Conservation (phyloP, 1,140 invertebrate species). For the Lasioglossum baleicum region DNA sequence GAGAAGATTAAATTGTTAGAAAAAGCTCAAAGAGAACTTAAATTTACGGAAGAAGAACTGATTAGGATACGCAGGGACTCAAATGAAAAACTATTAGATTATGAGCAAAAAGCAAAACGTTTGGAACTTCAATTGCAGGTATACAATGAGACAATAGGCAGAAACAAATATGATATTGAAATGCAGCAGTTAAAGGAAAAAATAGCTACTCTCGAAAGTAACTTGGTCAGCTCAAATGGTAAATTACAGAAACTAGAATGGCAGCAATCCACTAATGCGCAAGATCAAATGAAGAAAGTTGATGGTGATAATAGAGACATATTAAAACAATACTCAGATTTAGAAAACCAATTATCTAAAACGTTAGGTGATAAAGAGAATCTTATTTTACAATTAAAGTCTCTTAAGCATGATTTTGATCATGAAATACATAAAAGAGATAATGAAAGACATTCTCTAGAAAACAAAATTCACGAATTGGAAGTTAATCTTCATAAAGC, state of each 20-base stretch:
- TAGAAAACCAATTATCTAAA: constrained; percentile 69
- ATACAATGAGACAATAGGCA: constrained; percentile 70
- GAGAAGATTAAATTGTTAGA: constrained; percentile 69
- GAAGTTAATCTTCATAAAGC: constrained; percentile 67
- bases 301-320: constrained; percentile 69
- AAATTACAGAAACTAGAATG: constrained; percentile 62
- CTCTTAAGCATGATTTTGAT: constrained; percentile 70
- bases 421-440: constrained; percentile 71
- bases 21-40: constrained; percentile 77
- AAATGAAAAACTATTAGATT: constrained; percentile 75
- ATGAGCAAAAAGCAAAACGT: constrained; percentile 80
- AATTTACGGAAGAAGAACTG: constrained; percentile 79
- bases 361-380: constrained; percentile 70
- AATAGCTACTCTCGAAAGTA: constrained; percentile 66
- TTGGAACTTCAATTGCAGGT: constrained; percentile 66
- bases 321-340: constrained; percentile 65
- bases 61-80: constrained; percentile 76
- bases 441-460: constrained; percentile 66
- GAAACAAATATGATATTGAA: constrained; percentile 75
- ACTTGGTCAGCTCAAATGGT: constrained; percentile 59
- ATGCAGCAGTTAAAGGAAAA: constrained; percentile 65
- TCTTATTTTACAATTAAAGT: constrained; percentile 64
- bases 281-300: constrained; percentile 63
- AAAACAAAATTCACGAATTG: constrained; percentile 69
- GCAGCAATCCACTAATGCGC: constrained; percentile 51